phyloP scores from a whole-genome alignment of 2,888 invertebrate species.

The Himalopsyche kuldschensis region DNA sequence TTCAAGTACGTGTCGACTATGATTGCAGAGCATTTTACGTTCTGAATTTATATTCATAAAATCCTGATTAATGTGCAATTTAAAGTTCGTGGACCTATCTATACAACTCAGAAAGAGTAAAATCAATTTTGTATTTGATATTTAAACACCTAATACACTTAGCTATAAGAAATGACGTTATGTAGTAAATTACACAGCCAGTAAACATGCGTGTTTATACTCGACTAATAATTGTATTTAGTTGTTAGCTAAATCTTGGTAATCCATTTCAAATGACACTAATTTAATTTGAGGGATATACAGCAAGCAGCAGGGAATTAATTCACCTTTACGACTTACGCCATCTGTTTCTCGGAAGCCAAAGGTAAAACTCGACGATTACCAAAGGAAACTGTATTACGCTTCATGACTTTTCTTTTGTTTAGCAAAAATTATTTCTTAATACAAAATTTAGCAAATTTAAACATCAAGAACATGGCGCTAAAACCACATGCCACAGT shows the following conservation, averaged over 20 bases:
- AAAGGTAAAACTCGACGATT: neutral
- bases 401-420: neutral
- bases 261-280: neutral
- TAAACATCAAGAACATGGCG: too few relatives aligned
- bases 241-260: neutral
- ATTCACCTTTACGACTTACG: neutral
- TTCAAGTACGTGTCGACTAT: too few relatives aligned
- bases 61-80: too few relatives aligned
- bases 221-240: neutral
- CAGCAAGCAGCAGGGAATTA: neutral
- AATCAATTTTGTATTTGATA: too few relatives aligned
- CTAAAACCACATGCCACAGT: too few relatives aligned
- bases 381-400: neutral
- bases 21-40: too few relatives aligned
- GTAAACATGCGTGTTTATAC: neutral
- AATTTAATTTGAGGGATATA: neutral
- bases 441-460: neutral
- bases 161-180: too few relatives aligned
- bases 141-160: too few relatives aligned
- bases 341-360: neutral
- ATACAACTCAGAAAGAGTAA: too few relatives aligned
- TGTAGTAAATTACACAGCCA: neutral
- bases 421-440: neutral
- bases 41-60: too few relatives aligned
- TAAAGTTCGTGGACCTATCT: too few relatives aligned